phyloP scores from a whole-genome alignment of 2,888 invertebrate species.

The Volucella inanis region DNA sequence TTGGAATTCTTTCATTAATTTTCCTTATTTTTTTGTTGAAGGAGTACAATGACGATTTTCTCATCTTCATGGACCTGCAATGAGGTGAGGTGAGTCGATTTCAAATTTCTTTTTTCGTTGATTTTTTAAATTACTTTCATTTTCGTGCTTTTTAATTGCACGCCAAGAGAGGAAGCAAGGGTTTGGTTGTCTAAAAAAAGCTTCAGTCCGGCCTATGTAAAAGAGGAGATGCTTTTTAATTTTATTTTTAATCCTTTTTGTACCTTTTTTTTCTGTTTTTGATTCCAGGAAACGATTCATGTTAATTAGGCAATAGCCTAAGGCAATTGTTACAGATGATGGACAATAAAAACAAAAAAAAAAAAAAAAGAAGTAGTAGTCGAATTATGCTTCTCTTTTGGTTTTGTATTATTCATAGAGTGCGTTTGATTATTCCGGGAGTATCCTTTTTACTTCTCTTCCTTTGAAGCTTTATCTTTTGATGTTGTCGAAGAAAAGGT shows the following conservation, averaged over 20 bases:
- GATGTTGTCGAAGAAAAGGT: slow-evolving; percentile 9
- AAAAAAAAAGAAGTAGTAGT: slow-evolving; percentile 29
- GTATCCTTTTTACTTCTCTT: slow-evolving; percentile 9
- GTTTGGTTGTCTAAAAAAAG: neutral
- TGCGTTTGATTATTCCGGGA: slow-evolving; percentile 47
- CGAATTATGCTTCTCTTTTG: slow-evolving; percentile 14
- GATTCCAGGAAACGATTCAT: slow-evolving; percentile 27
- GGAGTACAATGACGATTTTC: slow-evolving; percentile 24
- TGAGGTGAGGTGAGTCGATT: slow-evolving; percentile 7
- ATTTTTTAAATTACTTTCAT: slow-evolving; percentile 58
- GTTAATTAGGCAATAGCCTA: slow-evolving; percentile 43
- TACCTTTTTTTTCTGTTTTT: neutral
- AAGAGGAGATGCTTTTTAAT: neutral
- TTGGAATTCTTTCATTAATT: slow-evolving; percentile 46
- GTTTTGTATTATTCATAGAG: slow-evolving; percentile 42
- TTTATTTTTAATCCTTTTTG: slow-evolving; percentile 16
- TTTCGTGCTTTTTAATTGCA: slow-evolving; percentile 50
- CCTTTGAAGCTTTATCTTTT: slow-evolving; percentile 28
- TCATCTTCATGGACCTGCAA: slow-evolving; percentile 31
- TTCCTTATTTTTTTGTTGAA: slow-evolving; percentile 11
- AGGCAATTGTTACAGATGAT: slow-evolving; percentile 22
- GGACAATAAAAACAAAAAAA: neutral
- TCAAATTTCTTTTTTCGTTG: slow-evolving; percentile 4
- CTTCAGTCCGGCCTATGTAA: neutral
- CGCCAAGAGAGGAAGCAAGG: neutral